A percentile compares a stretch with the other conserved stretches of the same genome.
phyloP scores from a whole-genome alignment of 2,797 vertebrate species.

The Trematocara caparti region DNA sequence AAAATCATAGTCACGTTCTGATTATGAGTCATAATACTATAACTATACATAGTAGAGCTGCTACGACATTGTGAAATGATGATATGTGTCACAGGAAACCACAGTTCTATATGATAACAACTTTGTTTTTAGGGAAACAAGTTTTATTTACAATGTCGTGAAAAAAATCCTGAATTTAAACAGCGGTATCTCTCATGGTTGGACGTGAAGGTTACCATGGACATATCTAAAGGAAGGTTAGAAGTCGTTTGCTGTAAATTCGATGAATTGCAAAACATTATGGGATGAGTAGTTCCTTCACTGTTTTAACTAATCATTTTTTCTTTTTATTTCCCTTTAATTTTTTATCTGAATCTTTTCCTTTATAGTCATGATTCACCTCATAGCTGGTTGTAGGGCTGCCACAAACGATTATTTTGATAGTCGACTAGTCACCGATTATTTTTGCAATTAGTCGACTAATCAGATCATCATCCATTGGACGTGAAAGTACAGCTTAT shows the following conservation, averaged over 20 bases:
- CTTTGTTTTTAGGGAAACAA: background rate
- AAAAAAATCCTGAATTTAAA: rapidly evolving
- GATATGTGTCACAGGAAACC: background rate
- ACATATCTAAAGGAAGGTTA: background rate
- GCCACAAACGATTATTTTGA: too few species aligned
- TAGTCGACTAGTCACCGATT: too few species aligned
- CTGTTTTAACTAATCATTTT: background rate
- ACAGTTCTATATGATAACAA: rapidly evolving
- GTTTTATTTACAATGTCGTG: background rate
- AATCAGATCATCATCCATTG: too few species aligned
- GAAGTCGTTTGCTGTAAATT: background rate
- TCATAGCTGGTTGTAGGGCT: background rate
- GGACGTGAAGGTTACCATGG: background rate
- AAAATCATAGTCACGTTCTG: background rate
- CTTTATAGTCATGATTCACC: background rate
- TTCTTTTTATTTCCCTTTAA: background rate
- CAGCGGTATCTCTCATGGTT: background rate
- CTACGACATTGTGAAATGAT: background rate
- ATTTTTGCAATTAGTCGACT: too few species aligned
- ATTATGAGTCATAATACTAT: background rate
- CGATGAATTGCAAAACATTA: background rate
- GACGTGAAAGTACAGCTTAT: too few species aligned
- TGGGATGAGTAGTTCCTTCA: background rate
- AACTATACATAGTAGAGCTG: background rate
- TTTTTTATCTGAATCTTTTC: background rate